Conservation (phyloP, 2,888 invertebrate genomes). For the Iselma pallidipennis region DNA sequence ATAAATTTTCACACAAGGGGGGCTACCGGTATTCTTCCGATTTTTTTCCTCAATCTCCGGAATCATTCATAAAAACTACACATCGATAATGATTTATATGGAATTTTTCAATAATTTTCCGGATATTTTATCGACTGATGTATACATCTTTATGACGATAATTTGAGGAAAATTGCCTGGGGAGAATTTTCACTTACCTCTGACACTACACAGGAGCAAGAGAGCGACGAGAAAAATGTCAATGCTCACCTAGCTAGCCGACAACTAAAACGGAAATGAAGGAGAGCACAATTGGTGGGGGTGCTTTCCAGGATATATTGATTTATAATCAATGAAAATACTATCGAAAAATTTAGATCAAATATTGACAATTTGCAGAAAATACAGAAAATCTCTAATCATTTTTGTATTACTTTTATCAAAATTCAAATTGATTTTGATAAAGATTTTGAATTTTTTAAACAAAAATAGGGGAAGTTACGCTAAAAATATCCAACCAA, state of each 20-base stretch:
- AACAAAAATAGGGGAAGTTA: slow-evolving; percentile 40
- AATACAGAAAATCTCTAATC: no score
- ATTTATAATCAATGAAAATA: slow-evolving; percentile 31
- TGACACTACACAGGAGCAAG: slow-evolving; percentile 38
- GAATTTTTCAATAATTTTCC: slow-evolving; percentile 12
- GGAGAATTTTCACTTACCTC: slow-evolving; percentile 37
- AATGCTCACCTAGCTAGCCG: slow-evolving; percentile 43
- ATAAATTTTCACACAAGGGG: not conserved
- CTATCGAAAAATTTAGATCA: no score
- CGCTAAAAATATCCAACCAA: slow-evolving; percentile 42
- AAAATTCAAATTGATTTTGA: not conserved
- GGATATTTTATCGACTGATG: slow-evolving; percentile 10
- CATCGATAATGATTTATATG: slow-evolving; percentile 1
- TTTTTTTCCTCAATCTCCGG: not conserved
- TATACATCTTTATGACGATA: not conserved
- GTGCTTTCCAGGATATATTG: slow-evolving; percentile 36
- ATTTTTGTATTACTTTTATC: not conserved
- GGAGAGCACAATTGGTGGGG: slow-evolving; percentile 33
- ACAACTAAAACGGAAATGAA: slow-evolving; percentile 48
- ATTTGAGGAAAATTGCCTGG: slow-evolving; percentile 11
- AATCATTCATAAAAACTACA: not conserved
- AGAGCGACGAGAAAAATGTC: slow-evolving; percentile 47
- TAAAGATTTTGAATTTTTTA: not conserved
- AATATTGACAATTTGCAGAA: no score
- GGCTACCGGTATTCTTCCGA: not conserved